A percentile compares a stretch with the other conserved stretches of the same genome.
phyloP scores from a whole-genome alignment of 2,888 invertebrate genomes.

The Rhagonycha fulva region DNA sequence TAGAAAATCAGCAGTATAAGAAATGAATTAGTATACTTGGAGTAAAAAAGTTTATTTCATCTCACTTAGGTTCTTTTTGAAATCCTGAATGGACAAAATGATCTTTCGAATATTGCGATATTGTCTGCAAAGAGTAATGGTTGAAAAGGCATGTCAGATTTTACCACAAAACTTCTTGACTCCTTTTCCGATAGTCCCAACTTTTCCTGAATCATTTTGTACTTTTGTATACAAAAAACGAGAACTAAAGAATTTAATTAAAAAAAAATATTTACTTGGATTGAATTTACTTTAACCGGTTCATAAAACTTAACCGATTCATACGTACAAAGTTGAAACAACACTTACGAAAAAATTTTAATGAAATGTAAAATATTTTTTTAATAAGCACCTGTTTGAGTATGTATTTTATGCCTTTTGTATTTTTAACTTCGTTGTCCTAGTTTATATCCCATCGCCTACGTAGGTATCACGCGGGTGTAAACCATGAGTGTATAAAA shows the following conservation, averaged over 20 bases:
- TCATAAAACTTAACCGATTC: background rate
- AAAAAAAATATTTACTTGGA: background rate
- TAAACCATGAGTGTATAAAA: constrained; percentile 25
- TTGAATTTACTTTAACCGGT: background rate
- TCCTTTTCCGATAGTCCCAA: background rate
- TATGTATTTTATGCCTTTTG: constrained; percentile 23
- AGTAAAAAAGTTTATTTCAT: no score
- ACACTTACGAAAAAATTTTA: background rate
- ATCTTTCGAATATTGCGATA: no score
- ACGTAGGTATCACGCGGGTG: constrained; percentile 28
- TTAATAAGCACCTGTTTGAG: constrained; percentile 21
- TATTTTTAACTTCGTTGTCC: constrained; percentile 26
- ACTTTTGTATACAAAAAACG: background rate
- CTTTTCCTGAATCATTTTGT: background rate
- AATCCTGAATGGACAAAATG: no score
- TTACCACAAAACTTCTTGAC: background rate
- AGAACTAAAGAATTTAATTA: background rate
- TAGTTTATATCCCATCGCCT: constrained; percentile 24
- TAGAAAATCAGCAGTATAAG: no score
- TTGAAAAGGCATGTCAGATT: background rate
- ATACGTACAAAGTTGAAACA: background rate
- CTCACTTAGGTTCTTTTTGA: no score
- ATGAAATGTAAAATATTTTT: background rate
- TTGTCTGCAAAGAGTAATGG: background rate
- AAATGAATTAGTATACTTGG: no score